These are phyloP conservation scores for Vesta saturnalis DNA, from an alignment of 2,888 invertebrate species.

Conservation along the genomic window DNA sequence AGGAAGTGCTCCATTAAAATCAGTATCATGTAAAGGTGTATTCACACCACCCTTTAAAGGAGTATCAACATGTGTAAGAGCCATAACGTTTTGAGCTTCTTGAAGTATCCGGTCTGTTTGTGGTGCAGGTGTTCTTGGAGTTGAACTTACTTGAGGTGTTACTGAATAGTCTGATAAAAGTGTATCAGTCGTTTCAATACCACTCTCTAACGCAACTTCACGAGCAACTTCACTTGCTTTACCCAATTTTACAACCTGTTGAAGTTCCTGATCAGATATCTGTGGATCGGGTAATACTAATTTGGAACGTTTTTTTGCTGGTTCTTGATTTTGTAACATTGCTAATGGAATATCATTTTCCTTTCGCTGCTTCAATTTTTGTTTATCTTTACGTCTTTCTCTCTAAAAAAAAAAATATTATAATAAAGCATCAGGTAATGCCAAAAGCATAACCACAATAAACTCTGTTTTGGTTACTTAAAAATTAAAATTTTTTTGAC, in stretches of 20 bases:
- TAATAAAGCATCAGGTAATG: too few species aligned
- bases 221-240: slow-evolving; percentile 90
- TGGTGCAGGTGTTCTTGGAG: slow-evolving; percentile 88
- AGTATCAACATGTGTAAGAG: slow-evolving; percentile 96
- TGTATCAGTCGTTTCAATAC: slow-evolving; percentile 82
- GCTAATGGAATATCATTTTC: slow-evolving; percentile 95
- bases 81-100: slow-evolving; percentile 99
- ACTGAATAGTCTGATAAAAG: slow-evolving; percentile 92
- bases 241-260: slow-evolving; percentile 93
- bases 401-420: slow-evolving; percentile 64
- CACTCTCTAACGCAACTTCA: slow-evolving; percentile 84
- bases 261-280: slow-evolving; percentile 92
- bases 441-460: too few species aligned
- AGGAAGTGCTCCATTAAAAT: slow-evolving; percentile 87
- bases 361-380: slow-evolving; percentile 93
- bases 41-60: slow-evolving; percentile 96
- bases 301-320: slow-evolving; percentile 92
- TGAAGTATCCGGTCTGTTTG: slow-evolving; percentile 85
- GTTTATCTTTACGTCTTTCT: slow-evolving; percentile 94
- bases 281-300: slow-evolving; percentile 96
- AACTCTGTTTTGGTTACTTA: too few species aligned
- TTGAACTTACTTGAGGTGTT: slow-evolving; percentile 73
- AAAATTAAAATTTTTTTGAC: too few species aligned
- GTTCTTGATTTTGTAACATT: slow-evolving; percentile 88
- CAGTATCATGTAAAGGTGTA: slow-evolving; percentile 89